Base-by-base conservation (phyloP, 2,113 vertebrate species). In the Albula goreensis region DNA sequence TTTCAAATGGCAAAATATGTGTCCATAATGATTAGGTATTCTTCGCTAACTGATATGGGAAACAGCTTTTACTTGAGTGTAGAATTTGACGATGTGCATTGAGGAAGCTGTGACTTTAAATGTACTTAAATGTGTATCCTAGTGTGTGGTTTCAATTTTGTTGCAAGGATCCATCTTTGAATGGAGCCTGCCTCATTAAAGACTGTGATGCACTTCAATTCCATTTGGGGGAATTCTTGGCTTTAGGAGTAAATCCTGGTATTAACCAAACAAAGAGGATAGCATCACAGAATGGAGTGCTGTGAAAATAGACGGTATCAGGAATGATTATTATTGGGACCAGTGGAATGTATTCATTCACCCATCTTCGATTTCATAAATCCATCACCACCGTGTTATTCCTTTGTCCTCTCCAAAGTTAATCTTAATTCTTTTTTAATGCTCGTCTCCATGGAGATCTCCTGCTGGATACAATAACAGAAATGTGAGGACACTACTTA, bases 311-410 rank as follows among this genome's bases (percentile, higher is more conserved):
- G 79, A 48, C 80, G 48, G 4, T 51, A 19, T 51, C 49, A 22
- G 15, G 80, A 63, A 49, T 63, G 22, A 11, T 52, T 66, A 50
- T 83, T 13, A 74, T 70, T 63, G 41, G 19, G 48, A 74, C 70
- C 31, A n/a, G n/a, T 10, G 70, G n/a, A 74, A 25, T 31, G 70
- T 74, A 31, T 74, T 74, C 7, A 74, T 74, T 74, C 70, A 22
- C 70, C n/a, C 70, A 74, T 25, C 82, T 83, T 49, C 49, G 83
- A 74, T 83, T 66, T 52, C 63, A 84, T 77, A 74, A 84, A 77
- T 22, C 66, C 50, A 11, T 50, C 63, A 52, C 10, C n/a, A 48
- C 31, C 25, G 11, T 84, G 49, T 66, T 51, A 19, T 5, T 31
- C 50, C 60, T 74, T 60, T 70, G 48, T 49, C 82, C 48, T 50